Evolutionary conservation across 2,113 vertebrate genomes (phyloP).

Genomic region (Calypte anna): DNA sequence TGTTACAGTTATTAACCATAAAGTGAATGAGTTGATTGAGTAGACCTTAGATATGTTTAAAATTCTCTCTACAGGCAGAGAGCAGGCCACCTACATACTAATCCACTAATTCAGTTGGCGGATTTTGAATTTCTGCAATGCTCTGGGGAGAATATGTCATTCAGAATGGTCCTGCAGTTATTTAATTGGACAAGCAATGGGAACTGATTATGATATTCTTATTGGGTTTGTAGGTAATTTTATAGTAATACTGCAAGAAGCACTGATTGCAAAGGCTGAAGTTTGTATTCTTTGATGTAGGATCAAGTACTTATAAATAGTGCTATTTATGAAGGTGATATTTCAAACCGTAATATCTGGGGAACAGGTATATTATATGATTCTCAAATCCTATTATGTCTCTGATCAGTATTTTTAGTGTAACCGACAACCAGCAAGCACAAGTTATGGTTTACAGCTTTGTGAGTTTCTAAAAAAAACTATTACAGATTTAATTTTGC

Average conservation of each 20-base stretch:
- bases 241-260: neutral
- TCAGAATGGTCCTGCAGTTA: neutral
- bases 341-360: neutral
- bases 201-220: conserved; percentile 1
- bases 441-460: neutral
- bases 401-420: neutral
- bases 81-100: neutral
- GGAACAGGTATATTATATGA: neutral
- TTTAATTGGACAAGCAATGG: conserved; percentile 14
- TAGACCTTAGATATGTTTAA: neutral
- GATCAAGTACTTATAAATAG: neutral
- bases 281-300: neutral
- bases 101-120: neutral
- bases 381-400: neutral
- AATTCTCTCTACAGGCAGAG: neutral
- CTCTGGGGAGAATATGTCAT: neutral
- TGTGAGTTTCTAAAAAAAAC: neutral
- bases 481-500: neutral
- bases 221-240: neutral
- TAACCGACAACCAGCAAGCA: neutral
- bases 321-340: neutral
- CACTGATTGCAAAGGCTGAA: neutral
- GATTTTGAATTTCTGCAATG: neutral
- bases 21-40: neutral
- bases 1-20: neutral